Evolutionary conservation across 2,797 vertebrate genomes (phyloP).

Genomic region (Lophotriccus pileatus): DNA sequence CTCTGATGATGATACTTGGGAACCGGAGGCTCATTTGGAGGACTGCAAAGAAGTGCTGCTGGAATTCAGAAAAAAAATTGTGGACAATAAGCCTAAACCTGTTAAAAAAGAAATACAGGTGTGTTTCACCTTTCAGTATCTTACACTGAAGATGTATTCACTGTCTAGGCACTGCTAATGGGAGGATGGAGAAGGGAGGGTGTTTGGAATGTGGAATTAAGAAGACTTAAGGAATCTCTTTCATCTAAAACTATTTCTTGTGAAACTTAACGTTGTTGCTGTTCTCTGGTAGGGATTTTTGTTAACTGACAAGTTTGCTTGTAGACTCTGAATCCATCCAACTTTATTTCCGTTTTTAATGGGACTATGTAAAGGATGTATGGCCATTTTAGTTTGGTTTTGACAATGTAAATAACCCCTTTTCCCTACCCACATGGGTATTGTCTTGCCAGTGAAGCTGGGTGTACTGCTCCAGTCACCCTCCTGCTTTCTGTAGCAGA

Average conservation of each 20-base stretch:
- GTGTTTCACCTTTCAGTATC: not conserved
- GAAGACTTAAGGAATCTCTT: not conserved
- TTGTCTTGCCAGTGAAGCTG: not conserved
- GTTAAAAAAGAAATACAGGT: conserved; percentile 87
- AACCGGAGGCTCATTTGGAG: conserved; percentile 92
- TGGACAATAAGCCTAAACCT: conserved; percentile 79
- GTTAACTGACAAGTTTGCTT: not conserved
- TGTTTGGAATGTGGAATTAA: not conserved
- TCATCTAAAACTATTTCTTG: not conserved
- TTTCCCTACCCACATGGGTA: not conserved
- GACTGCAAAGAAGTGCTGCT: conserved; percentile 95
- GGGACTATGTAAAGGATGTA: not conserved
- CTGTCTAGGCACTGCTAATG: not conserved
- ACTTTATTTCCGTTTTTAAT: not conserved
- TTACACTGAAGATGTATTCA: not conserved
- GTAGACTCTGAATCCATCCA: not conserved
- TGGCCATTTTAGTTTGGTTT: not conserved
- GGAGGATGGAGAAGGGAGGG: not conserved
- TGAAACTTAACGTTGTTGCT: not conserved
- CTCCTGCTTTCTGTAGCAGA: not conserved
- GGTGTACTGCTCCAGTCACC: not conserved
- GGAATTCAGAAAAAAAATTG: conserved; percentile 83
- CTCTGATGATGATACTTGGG: conserved; percentile 97
- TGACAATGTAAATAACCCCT: not conserved
- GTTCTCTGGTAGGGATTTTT: not conserved